A percentile compares a stretch with the other conserved stretches of the same genome.
Evolutionary conservation across 2,113 vertebrate genomes (phyloP).

Genomic region (Nothoprocta pentlandii): DNA sequence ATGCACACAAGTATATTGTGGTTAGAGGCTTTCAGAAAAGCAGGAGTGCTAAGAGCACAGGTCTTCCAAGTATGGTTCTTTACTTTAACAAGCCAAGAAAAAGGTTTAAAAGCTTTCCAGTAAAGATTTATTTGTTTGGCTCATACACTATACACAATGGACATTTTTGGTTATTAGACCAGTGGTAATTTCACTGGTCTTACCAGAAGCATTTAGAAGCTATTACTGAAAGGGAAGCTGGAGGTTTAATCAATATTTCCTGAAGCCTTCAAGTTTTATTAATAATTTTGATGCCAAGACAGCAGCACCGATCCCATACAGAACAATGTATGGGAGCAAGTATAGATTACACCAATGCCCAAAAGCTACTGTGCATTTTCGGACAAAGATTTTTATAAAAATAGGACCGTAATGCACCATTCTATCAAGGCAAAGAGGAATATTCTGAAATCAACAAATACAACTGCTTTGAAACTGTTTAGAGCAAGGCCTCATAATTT

Average conservation of each 20-base stretch:
- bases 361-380: neutral
- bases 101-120: neutral
- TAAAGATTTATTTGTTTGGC: neutral
- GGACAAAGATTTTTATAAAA: accelerated
- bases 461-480: neutral
- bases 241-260: neutral
- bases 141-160: neutral
- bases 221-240: neutral
- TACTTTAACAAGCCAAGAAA: neutral
- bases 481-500: neutral
- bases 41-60: neutral
- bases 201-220: neutral
- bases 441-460: neutral
- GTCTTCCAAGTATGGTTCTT: neutral
- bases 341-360: neutral
- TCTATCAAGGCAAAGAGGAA: neutral
- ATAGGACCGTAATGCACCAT: neutral
- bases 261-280: neutral
- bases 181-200: neutral
- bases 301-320: neutral
- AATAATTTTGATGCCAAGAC: neutral
- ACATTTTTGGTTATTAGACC: neutral
- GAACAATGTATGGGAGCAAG: too few relatives aligned
- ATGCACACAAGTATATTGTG: neutral
- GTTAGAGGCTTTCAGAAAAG: neutral